Evolutionary conservation across 2,888 invertebrate genomes (phyloP), one percentile per base, ranked within the genome.

Genomic region (Limenitis camilla): DNA sequence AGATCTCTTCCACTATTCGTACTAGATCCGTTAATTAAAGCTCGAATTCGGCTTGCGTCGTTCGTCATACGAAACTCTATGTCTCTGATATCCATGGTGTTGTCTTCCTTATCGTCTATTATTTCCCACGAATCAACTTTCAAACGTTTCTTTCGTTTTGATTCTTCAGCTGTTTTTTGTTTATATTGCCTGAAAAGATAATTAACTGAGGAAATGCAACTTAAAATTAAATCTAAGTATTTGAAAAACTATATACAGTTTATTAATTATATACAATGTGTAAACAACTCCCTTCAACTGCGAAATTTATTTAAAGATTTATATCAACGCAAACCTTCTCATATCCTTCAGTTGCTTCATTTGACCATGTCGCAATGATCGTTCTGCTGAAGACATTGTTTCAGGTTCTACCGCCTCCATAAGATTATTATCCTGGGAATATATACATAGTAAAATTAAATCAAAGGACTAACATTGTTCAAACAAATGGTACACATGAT

Each of bases 361-460:
- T 76, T 99, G 98, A 0, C 98, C 98, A 68, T 96, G 93, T 40
- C 96, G 90, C 57, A 95, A 89, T 0, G 94, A 88, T 55, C 98
- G 88, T 69, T 98, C 96, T 0, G 93, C 82, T 54, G 94, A 93
- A 0, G 91, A 89, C 72, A 91, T 86, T 7, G 85, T 74, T 52
- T 89, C 88, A 0, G 86, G 79, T 42, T 83, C 77, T 0, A 74
- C 64, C 0, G 77, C 75, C 56, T 88, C 90, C 66, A 90, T 79
- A 65, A 93, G 78, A 59, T 90, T 90, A 62, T 91, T 92, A 56
- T 91, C 91, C 90, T 92, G 60, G 0, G 65, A 67, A 10, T 5
- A 19, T 10, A 8, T 6, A 8, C 1, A 39, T 27, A 27, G 5
- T 2, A 39, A 27, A 8, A 33, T 33, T 3, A 33, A 8, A 33